Conservation (phyloP, 2,113 vertebrate genomes). For the Ahaetulla prasina region DNA sequence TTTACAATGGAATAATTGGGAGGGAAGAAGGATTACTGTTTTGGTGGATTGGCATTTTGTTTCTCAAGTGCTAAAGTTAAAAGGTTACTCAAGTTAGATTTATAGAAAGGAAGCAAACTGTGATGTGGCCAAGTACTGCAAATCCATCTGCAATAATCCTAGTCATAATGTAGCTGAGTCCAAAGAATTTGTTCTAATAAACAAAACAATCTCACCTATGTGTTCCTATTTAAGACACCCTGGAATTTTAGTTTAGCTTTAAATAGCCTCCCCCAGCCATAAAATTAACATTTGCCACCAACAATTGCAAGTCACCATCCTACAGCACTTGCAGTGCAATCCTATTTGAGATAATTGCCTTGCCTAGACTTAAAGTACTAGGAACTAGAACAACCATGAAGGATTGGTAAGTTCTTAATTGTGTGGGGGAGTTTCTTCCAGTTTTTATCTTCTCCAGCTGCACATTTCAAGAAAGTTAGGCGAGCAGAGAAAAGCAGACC, state of each 20-base stretch:
- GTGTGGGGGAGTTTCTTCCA: background rate
- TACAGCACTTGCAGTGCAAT: background rate
- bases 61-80: background rate
- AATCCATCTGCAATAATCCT: background rate
- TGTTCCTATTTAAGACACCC: background rate
- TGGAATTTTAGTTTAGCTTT: background rate
- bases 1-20: background rate
- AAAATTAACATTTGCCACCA: background rate
- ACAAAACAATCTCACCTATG: background rate
- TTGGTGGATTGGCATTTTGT: background rate
- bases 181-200: background rate
- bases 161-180: background rate
- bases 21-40: background rate
- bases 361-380: background rate
- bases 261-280: background rate
- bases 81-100: background rate
- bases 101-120: background rate
- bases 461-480: background rate
- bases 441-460: background rate
- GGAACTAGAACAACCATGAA: background rate
- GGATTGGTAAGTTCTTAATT: background rate
- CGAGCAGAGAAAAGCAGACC: background rate
- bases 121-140: background rate
- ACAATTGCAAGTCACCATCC: background rate
- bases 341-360: background rate